Percentiles rank a stretch among this genome's conserved stretches.
Conservation (phyloP, 2,888 invertebrate species). For the Noctua pronuba region DNA sequence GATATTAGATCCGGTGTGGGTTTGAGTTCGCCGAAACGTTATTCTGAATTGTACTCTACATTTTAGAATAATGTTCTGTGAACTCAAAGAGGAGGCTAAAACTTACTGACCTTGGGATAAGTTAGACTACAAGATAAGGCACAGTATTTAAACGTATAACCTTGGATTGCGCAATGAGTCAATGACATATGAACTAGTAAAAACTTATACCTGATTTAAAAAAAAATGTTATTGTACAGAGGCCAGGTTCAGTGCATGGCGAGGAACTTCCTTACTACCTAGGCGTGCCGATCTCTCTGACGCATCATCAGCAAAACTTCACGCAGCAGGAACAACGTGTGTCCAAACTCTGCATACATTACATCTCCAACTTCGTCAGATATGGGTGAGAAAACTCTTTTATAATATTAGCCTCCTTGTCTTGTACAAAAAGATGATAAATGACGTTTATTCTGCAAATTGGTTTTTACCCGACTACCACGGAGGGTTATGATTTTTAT, state of each 20-base stretch:
- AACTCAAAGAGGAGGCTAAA: neutral
- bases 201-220: neutral
- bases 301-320: conserved; percentile 93
- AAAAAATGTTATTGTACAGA: conserved; percentile 82
- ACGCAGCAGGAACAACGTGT: conserved; percentile 94
- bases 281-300: conserved; percentile 94
- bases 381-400: conserved; percentile 92
- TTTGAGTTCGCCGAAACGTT: neutral
- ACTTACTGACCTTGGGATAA: neutral
- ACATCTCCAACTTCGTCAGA: conserved; percentile 96
- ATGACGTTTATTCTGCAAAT: neutral
- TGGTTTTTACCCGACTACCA: neutral
- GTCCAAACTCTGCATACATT: conserved; percentile 94
- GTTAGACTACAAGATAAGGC: neutral
- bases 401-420: neutral
- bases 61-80: neutral
- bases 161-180: neutral
- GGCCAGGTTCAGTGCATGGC: conserved; percentile 95
- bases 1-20: neutral
- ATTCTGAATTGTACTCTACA: neutral
- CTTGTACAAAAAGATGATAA: neutral
- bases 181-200: neutral
- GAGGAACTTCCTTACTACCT: conserved; percentile 96
- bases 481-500: neutral
- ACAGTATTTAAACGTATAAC: neutral